phyloP scores from a whole-genome alignment of 2,888 invertebrate genomes.

The Hipparchia semele region DNA sequence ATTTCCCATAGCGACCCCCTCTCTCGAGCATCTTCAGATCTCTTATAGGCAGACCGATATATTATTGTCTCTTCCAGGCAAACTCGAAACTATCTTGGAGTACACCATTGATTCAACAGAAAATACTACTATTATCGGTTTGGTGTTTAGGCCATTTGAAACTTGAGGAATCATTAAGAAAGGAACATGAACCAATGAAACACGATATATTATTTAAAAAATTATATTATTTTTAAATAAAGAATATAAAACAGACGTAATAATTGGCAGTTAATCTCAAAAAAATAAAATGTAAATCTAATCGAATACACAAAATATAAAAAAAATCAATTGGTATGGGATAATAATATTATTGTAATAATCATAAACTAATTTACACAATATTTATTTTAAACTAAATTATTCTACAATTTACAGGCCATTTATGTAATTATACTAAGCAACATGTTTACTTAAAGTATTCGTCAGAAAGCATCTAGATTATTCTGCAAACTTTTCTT shows the following conservation, averaged over 20 bases:
- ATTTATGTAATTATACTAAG: constrained; percentile 48
- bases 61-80: no score
- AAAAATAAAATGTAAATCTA: constrained; percentile 47
- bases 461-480: constrained; percentile 13
- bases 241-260: constrained; percentile 63
- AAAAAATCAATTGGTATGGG: constrained; percentile 52
- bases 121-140: no score
- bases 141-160: no score
- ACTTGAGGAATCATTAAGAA: no score
- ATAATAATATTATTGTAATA: constrained; percentile 44
- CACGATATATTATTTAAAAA: constrained; percentile 57
- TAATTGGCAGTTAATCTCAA: constrained; percentile 68
- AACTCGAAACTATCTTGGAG: not conserved
- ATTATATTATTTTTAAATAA: constrained; percentile 73
- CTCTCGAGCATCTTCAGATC: no score
- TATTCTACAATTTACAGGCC: constrained; percentile 74
- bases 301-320: constrained; percentile 54
- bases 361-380: constrained; percentile 41
- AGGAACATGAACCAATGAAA: constrained; percentile 40
- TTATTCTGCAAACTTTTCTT: not conserved
- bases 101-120: no score
- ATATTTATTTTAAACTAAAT: constrained; percentile 40
- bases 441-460: constrained; percentile 28
- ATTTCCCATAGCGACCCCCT: no score
- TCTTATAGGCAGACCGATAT: no score